Percentiles rank a stretch among this genome's conserved stretches.
Conservation (phyloP, 2,797 vertebrate species). For the Petrocephalus sullivani region DNA sequence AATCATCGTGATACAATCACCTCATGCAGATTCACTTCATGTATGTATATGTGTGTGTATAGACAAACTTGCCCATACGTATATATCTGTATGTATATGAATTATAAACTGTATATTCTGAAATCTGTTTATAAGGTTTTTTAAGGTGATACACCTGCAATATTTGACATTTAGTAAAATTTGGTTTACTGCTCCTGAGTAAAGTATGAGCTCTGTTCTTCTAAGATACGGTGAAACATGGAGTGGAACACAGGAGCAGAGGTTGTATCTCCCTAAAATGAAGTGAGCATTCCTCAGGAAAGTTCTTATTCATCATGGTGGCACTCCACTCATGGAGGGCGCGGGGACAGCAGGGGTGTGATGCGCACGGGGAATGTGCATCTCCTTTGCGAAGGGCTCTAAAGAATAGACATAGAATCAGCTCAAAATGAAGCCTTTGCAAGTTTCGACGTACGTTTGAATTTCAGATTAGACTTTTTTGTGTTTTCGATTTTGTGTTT, state of each 20-base stretch:
- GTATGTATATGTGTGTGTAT: too few species aligned
- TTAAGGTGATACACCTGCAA: too few species aligned
- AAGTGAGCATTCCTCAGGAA: neutral
- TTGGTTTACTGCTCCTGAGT: neutral
- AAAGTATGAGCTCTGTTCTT: too few species aligned
- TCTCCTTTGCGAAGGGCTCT: neutral
- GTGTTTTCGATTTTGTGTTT: constrained; percentile 42
- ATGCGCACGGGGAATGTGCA: constrained; percentile 27
- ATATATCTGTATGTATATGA: too few species aligned
- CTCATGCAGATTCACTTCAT: too few species aligned
- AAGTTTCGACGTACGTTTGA: constrained; percentile 46
- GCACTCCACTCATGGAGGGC: neutral
- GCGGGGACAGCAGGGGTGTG: neutral
- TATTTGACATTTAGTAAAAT: neutral
- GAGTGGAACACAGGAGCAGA: neutral
- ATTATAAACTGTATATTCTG: too few species aligned
- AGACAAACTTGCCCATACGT: too few species aligned
- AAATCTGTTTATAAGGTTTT: too few species aligned
- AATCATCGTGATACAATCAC: too few species aligned
- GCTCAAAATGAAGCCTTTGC: constrained; percentile 30
- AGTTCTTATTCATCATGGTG: neutral
- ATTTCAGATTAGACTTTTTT: constrained; percentile 49
- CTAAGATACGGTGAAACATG: neutral
- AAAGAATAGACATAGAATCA: constrained; percentile 25
- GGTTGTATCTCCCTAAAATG: neutral